These are phyloP conservation scores for Drosophila helvetica DNA, from an alignment of 2,888 invertebrate genomes.

Conservation along the genomic window DNA sequence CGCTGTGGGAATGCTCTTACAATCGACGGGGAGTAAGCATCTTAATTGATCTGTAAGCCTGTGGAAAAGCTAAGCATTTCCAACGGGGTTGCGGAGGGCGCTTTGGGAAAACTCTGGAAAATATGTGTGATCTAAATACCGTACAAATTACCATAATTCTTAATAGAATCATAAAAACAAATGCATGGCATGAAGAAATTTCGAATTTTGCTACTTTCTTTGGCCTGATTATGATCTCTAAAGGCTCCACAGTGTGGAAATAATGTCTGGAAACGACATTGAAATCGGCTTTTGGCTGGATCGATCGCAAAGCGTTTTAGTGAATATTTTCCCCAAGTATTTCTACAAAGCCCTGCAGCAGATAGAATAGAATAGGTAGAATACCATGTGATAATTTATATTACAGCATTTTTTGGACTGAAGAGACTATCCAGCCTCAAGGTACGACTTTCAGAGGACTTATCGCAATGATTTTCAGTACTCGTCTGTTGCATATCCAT, in stretches of 20 bases:
- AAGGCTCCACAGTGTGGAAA: background rate
- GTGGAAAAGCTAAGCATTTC: background rate
- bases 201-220: background rate
- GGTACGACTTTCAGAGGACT: no score
- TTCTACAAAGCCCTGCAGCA: no score
- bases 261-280: background rate
- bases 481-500: no score
- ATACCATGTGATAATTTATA: no score
- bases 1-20: slow-evolving; percentile 42
- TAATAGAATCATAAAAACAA: background rate
- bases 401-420: no score
- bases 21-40: background rate
- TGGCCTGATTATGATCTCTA: background rate
- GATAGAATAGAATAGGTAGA: no score
- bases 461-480: no score
- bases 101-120: background rate
- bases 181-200: background rate
- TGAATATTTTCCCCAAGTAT: no score
- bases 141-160: background rate
- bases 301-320: no score
- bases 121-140: background rate
- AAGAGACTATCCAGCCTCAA: no score
- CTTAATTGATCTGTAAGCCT: background rate
- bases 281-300: no score
- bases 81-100: background rate